phyloP scores from a whole-genome alignment of 2,888 invertebrate species.

The Seira sanloemensis region DNA sequence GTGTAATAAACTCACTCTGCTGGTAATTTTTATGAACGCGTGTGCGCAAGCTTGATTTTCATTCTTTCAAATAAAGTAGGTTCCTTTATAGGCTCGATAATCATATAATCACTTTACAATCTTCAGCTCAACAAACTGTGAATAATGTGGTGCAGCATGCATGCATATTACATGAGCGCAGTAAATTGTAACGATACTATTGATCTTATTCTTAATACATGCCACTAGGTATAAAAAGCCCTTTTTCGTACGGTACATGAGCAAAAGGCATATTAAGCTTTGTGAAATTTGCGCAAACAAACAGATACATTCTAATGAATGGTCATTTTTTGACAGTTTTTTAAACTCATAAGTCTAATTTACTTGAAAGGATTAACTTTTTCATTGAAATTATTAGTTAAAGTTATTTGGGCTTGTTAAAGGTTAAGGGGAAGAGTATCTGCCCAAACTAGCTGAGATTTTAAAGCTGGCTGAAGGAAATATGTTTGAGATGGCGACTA shows the following conservation, averaged over 20 bases:
- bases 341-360: too few relatives aligned
- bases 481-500: conserved; percentile 39
- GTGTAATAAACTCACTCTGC: neutral
- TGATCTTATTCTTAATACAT: conserved; percentile 21
- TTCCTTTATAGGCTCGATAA: conserved; percentile 37
- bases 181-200: neutral
- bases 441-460: too few relatives aligned
- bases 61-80: conserved; percentile 17
- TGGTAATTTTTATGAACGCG: neutral
- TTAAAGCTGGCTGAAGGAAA: too few relatives aligned
- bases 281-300: neutral
- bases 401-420: too few relatives aligned
- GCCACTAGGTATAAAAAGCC: conserved; percentile 41
- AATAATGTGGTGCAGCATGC: conserved; percentile 24
- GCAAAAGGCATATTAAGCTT: neutral
- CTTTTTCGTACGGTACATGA: neutral
- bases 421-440: too few relatives aligned
- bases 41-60: neutral
- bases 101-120: conserved; percentile 16
- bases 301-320: neutral
- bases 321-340: neutral
- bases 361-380: too few relatives aligned
- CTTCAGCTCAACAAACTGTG: conserved; percentile 30
- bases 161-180: neutral
- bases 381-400: too few relatives aligned